phyloP scores from a whole-genome alignment of 2,888 invertebrate genomes.

The Kuschelorhynchus macadamiae region DNA sequence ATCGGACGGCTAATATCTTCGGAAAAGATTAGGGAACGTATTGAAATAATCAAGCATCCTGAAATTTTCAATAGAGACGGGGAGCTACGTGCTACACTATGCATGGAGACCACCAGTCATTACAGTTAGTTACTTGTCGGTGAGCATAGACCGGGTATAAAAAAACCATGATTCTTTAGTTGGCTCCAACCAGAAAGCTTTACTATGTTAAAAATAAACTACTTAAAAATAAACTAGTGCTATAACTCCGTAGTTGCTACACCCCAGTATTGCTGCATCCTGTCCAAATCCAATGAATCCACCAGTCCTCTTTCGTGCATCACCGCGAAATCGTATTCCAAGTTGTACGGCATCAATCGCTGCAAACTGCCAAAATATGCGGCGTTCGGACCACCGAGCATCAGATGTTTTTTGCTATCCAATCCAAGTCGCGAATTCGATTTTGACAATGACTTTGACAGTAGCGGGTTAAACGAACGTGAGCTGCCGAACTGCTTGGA shows the following conservation, averaged over 20 bases:
- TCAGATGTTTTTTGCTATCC: slow-evolving; percentile 71
- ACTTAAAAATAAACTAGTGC: too few species aligned
- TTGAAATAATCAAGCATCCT: too few species aligned
- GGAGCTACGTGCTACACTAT: too few species aligned
- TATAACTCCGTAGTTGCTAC: slow-evolving; percentile 89
- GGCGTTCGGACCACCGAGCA: slow-evolving; percentile 82
- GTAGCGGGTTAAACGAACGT: slow-evolving; percentile 80
- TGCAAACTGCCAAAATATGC: slow-evolving; percentile 91
- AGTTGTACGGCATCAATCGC: slow-evolving; percentile 85
- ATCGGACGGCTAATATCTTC: too few species aligned
- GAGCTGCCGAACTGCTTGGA: slow-evolving; percentile 87
- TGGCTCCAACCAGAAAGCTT: too few species aligned
- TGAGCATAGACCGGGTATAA: too few species aligned
- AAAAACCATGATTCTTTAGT: too few species aligned
- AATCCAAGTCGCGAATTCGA: slow-evolving; percentile 70
- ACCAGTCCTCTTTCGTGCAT: slow-evolving; percentile 83
- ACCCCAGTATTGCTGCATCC: slow-evolving; percentile 94
- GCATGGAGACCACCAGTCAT: too few species aligned
- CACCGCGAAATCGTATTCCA: slow-evolving; percentile 87
- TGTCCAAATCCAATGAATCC: slow-evolving; percentile 85
- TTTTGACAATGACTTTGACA: slow-evolving; percentile 71
- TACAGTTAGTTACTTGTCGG: too few species aligned
- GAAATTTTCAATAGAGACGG: too few species aligned
- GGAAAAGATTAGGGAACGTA: too few species aligned
- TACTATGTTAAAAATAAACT: too few species aligned